phyloP scores from a whole-genome alignment of 2,113 vertebrate genomes.

The Thomomys bottae region DNA sequence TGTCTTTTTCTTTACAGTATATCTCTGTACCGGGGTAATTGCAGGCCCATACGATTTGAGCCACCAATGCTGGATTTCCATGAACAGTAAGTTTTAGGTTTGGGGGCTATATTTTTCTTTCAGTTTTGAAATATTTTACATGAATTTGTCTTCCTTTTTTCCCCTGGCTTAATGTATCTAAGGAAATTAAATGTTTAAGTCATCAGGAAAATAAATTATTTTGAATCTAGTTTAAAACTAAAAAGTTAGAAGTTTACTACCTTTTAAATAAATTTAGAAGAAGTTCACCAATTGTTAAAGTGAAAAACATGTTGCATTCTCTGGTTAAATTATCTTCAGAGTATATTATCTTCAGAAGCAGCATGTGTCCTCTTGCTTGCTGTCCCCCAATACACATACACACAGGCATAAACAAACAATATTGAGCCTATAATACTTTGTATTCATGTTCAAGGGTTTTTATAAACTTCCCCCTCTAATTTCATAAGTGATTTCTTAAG shows the following conservation, averaged over 20 bases:
- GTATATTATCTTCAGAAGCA: neutral
- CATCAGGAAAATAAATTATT: conserved; percentile 6
- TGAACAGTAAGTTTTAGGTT: conserved; percentile 93
- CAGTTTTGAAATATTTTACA: neutral
- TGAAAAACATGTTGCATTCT: neutral
- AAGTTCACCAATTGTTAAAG: neutral
- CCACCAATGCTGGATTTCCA: conserved; percentile 99
- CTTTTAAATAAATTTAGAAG: neutral
- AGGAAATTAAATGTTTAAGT: neutral
- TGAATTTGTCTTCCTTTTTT: conserved; percentile 28
- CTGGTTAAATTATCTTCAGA: conserved; percentile 22
- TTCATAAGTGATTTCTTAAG: no score
- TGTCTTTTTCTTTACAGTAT: conserved; percentile 87
- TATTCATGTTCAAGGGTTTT: no score
- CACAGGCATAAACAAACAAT: no score
- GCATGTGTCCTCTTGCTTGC: no score
- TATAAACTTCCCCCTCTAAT: no score
- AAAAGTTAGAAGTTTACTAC: neutral
- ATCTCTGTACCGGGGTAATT: conserved; percentile 94
- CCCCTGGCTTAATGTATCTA: neutral
- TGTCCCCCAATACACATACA: no score
- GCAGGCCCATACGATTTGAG: conserved; percentile 97
- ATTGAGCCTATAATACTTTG: no score
- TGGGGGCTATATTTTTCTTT: conserved; percentile 29
- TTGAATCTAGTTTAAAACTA: conserved; percentile 25